Percentiles rank a stretch among this genome's conserved stretches.
phyloP scores from a whole-genome alignment of 2,888 invertebrate genomes.

The Drosophila leonis region DNA sequence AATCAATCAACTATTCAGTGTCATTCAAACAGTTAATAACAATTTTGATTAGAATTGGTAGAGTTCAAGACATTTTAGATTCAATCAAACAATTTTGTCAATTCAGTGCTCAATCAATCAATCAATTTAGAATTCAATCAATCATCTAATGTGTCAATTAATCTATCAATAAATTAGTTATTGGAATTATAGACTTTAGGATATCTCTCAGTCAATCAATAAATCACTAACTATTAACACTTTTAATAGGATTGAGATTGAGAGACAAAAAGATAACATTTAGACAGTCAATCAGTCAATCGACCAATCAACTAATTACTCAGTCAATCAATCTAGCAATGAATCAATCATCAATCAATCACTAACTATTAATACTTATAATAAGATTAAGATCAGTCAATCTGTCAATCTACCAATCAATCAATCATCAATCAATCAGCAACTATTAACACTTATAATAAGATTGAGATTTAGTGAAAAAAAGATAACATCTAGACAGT shows the following conservation, averaged over 20 bases:
- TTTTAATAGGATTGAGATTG: no score
- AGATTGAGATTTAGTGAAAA: no score
- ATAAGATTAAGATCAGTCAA: neutral
- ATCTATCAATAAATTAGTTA: neutral
- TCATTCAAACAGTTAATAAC: neutral
- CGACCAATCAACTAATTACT: neutral
- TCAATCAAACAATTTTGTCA: neutral
- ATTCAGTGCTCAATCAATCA: neutral
- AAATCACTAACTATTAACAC: neutral
- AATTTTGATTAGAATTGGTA: neutral
- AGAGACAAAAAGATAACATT: neutral
- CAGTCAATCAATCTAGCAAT: neutral
- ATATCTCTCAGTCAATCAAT: neutral
- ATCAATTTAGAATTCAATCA: neutral
- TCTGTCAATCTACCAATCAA: neutral
- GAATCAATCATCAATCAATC: neutral
- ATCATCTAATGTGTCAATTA: neutral
- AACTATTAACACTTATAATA: no score
- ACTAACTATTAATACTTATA: neutral
- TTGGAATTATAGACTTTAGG: neutral
- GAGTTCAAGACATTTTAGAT: neutral
- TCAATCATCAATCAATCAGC: neutral
- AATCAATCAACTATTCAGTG: neutral
- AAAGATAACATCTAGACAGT: no score
- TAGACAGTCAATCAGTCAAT: neutral